Base-by-base conservation (phyloP, 2,797 vertebrate species). In the Pangasius mekongensis region DNA sequence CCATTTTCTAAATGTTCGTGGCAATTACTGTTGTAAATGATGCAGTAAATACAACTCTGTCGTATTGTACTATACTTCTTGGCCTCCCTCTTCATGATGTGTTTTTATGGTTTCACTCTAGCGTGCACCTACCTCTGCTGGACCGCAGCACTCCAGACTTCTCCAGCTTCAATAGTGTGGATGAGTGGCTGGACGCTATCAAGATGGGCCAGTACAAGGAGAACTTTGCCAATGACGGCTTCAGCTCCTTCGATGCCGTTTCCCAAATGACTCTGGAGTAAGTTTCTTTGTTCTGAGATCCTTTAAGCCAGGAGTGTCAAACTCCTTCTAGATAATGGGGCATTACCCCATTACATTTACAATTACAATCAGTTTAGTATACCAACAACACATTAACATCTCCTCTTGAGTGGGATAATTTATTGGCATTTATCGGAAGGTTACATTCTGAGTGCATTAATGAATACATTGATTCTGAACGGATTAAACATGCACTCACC, bases 171-270 rank as follows among this genome's bases (percentile, higher is more conserved):
- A 97, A 94, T 94, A 97, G 97, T 0, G 97, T 99, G 93, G 97
- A 98, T 2, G 98, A 99, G 90, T 99, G 98, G 98, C 95, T 99
- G 92, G 98, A 99, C 1, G 98, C 97, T 94, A 98, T 99, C 92
- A 99, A 99, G 95, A 99, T 99, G 98, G 97, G 97, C 89, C 98
- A 99, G 93, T 99, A 99, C 94, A 99, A 99, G 94, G 98, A 99
- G 91, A 98, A 96, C 94, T 99, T 99, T 83, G 93, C 96, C 95
- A 97, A 88, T 0, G 97, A 97, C 9, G 97, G 96, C 87, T 98
- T 99, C 94, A 96, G 92, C 90, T 96, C 96, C 93, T 99, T 99
- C 30, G 97, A 98, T 0, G 93, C 97, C 1, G 98, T 99, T 81
- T 99, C 98, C 22, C 97, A 99, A 91, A 99, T 99, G 97, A 98